phyloP scores from a whole-genome alignment of 2,888 invertebrate species.

The Calliopum simillimum region DNA sequence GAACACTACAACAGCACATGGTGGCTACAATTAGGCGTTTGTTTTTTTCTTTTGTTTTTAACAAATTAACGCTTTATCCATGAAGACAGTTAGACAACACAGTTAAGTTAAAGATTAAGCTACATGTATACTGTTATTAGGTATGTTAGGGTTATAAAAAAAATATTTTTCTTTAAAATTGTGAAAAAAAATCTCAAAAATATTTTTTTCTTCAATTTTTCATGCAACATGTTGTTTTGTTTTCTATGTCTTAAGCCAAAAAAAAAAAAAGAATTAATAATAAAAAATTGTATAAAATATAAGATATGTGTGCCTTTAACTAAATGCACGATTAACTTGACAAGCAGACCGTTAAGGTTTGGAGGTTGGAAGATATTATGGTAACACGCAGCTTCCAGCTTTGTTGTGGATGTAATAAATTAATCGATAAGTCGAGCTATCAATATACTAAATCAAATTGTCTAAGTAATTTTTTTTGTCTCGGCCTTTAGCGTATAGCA shows the following conservation, averaged over 20 bases:
- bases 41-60: neutral
- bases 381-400: no score
- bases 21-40: slow-evolving; percentile 8
- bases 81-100: no score
- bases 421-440: no score
- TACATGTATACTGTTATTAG: neutral
- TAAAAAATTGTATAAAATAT: neutral
- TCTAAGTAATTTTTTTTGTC: no score
- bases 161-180: neutral
- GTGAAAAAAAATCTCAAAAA: no score
- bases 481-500: no score
- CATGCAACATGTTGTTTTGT: no score
- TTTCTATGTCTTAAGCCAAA: neutral
- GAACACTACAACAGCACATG: no score
- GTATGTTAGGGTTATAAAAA: neutral
- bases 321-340: neutral
- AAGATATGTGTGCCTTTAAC: neutral
- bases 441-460: no score
- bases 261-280: neutral
- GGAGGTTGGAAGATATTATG: neutral
- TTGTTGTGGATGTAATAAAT: no score
- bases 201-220: no score
- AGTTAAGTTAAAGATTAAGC: no score
- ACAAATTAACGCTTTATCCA: slow-evolving; percentile 1
- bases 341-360: slow-evolving; percentile 2